Evolutionary conservation across 1,140 invertebrate genomes (phyloP), one percentile per base, ranked within the genome.

Genomic region (Brachionus paranguensis): DNA sequence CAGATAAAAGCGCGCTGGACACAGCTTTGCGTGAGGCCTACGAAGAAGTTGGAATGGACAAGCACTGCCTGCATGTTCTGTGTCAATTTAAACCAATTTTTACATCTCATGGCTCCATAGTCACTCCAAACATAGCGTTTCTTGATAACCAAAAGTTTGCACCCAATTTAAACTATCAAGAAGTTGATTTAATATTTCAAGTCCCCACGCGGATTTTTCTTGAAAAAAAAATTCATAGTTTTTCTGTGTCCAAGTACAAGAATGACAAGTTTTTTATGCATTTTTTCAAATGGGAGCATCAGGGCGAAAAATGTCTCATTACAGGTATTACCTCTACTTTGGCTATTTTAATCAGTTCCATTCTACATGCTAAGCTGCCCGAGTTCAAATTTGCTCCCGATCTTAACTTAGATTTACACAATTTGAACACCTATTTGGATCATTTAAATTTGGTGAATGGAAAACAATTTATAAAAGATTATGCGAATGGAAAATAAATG

Each of bases 41-140:
- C 3, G 85, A 86, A 68, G 85, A 86, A 43, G 85, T 86, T 33
- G 85, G 85, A 11, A 68, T 86, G 12, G 29, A 81, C 0, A 20
- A 47, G 7, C 11, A 60, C 2, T 43, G 60, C 5, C 68, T 86
- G 7, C 53, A 85, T 37, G 53, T 85, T 17, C 6, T 86, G 11
- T 81, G 43, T 17, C 60, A 70, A 11, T 41, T 83, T 37, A 27
- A 45, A n/a, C 85, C 85, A 3, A 33, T 64, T 11, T 37, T 86
- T 27, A 85, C 53, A 27, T 53, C 12, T 12, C 55, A 29, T n/a
- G 27, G 41, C 10, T 64, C 76, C 4, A 27, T 85, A 5, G 65
- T 86, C 8, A 85, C 85, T 10, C 85, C 85, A 4, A 78, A 85
- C 37, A 55, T 86, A 29, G 83, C 74, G 2, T 55, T 41, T 33